phyloP scores from a whole-genome alignment of 2,888 invertebrate species.

The Ichneumoninae sp. region DNA sequence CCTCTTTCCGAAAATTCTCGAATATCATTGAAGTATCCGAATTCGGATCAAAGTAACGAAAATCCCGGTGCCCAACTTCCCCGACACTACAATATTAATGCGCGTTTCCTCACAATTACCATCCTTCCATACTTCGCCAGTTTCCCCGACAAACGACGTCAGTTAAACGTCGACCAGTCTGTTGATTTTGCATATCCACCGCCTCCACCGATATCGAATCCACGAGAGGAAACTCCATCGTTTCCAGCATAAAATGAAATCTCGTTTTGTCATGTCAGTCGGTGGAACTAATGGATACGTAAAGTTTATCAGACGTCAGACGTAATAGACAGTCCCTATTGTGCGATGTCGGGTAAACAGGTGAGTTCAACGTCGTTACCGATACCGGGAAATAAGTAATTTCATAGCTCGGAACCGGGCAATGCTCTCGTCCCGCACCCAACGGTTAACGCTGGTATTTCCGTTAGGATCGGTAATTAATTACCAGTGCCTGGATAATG shows the following conservation, averaged over 20 bases:
- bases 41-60: not conserved
- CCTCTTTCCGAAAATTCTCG: no score
- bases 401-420: constrained; percentile 30
- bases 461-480: constrained; percentile 63
- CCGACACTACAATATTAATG: not conserved
- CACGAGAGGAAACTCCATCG: not conserved
- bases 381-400: constrained; percentile 36
- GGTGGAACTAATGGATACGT: not conserved
- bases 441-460: constrained; percentile 39
- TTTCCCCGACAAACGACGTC: not conserved
- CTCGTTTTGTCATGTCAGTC: not conserved
- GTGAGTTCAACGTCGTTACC: not conserved
- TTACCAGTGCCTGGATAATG: constrained; percentile 61
- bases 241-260: not conserved
- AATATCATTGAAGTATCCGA: no score
- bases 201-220: not conserved
- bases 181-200: not conserved
- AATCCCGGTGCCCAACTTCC: not conserved
- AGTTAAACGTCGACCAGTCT: not conserved
- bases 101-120: not conserved
- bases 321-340: constrained; percentile 4
- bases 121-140: not conserved
- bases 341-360: not conserved
- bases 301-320: constrained; percentile 16
- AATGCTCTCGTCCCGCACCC: constrained; percentile 9